Evolutionary conservation across 2,888 invertebrate species (phyloP).

Genomic region (Agrotis puta): DNA sequence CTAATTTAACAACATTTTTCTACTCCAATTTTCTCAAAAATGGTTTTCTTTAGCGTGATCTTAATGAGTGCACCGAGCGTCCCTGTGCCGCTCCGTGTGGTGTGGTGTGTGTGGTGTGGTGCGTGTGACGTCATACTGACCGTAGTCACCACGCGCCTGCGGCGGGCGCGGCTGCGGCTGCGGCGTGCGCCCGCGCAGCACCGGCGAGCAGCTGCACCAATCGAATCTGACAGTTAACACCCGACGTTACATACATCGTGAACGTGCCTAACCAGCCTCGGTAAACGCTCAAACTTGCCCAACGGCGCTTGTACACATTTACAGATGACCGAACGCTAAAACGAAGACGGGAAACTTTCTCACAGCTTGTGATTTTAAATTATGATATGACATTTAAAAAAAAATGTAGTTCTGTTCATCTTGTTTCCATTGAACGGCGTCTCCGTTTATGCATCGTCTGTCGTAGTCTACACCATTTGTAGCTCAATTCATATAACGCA

Average conservation of each 20-base stretch:
- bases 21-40: background rate
- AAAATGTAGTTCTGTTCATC: background rate
- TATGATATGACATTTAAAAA: too few species aligned
- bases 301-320: constrained; percentile 20
- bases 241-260: constrained; percentile 75
- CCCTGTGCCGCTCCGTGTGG: constrained; percentile 47
- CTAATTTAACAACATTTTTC: constrained; percentile 8
- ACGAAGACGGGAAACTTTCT: too few species aligned
- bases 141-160: constrained; percentile 96
- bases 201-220: constrained; percentile 93
- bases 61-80: constrained; percentile 50
- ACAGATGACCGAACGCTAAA: too few species aligned
- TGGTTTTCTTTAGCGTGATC: background rate
- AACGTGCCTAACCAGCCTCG: constrained; percentile 62
- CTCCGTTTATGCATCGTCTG: background rate
- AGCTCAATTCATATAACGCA: constrained; percentile 17
- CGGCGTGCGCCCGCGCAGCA: constrained; percentile 92
- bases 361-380: too few species aligned
- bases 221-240: constrained; percentile 88
- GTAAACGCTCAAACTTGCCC: constrained; percentile 65
- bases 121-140: constrained; percentile 91
- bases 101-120: constrained; percentile 38
- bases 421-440: background rate
- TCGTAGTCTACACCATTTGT: background rate
- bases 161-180: constrained; percentile 88